Evolutionary conservation across 2,113 vertebrate genomes (phyloP).

Genomic region (Tychaedon coryphoeus): DNA sequence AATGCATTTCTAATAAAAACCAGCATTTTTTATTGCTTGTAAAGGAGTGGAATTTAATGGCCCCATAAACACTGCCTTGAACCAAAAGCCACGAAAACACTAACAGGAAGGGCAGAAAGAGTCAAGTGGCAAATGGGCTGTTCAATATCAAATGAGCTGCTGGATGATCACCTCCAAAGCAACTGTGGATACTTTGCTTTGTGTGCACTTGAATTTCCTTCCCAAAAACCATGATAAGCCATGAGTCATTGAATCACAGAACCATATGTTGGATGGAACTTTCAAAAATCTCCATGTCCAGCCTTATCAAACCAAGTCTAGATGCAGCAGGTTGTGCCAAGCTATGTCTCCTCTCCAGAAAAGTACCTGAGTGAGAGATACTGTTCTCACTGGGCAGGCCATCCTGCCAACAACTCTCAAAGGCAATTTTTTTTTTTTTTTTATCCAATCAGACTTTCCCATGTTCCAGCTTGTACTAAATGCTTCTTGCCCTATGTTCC

Average conservation of each 20-base stretch:
- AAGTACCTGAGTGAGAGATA: neutral
- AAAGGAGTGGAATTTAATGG: neutral
- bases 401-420: neutral
- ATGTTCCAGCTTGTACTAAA: neutral
- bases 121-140: neutral
- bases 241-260: neutral
- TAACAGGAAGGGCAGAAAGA: neutral
- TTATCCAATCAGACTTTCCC: neutral
- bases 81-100: neutral
- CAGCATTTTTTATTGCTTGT: neutral
- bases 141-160: neutral
- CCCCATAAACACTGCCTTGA: neutral
- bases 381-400: neutral
- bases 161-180: neutral
- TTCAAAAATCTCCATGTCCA: neutral
- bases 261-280: neutral
- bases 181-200: neutral
- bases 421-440: neutral
- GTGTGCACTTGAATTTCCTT: neutral
- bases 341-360: neutral
- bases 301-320: neutral
- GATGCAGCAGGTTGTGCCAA: neutral
- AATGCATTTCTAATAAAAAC: neutral
- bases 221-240: neutral
- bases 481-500: neutral